Conservation (phyloP, 2,888 invertebrate genomes). For the Entomobrya proxima region DNA sequence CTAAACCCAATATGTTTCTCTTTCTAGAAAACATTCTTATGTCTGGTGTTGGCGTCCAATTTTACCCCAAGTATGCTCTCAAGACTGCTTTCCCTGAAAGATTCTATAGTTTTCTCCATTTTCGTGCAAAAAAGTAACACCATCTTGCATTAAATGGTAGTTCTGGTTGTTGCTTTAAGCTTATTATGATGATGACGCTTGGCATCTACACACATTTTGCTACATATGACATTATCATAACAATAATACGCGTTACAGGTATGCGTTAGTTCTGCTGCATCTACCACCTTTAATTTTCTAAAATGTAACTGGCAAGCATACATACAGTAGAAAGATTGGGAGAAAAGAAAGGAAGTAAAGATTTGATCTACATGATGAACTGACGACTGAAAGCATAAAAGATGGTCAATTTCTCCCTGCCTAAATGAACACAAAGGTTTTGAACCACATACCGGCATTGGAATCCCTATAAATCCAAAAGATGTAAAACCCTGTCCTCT, state of each 20-base stretch:
- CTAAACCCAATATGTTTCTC: neutral
- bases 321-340: neutral
- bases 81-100: neutral
- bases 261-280: no score
- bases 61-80: no score
- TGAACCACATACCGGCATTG: neutral
- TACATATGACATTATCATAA: conserved; percentile 20
- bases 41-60: no score
- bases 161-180: conserved; percentile 50
- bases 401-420: neutral
- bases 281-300: neutral
- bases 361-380: neutral
- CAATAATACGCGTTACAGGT: conserved; percentile 17
- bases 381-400: neutral
- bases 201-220: conserved; percentile 9
- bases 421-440: conserved; percentile 13
- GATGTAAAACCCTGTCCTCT: conserved; percentile 19
- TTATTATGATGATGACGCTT: conserved; percentile 32
- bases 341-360: neutral
- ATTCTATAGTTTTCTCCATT: neutral
- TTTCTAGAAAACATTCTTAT: no score
- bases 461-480: conserved; percentile 14
- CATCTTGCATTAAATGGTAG: conserved; percentile 38
- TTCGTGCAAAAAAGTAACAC: conserved; percentile 30
- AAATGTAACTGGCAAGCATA: neutral